Evolutionary conservation across 2,888 invertebrate species (phyloP).

Genomic region (Diabrotica balteata): DNA sequence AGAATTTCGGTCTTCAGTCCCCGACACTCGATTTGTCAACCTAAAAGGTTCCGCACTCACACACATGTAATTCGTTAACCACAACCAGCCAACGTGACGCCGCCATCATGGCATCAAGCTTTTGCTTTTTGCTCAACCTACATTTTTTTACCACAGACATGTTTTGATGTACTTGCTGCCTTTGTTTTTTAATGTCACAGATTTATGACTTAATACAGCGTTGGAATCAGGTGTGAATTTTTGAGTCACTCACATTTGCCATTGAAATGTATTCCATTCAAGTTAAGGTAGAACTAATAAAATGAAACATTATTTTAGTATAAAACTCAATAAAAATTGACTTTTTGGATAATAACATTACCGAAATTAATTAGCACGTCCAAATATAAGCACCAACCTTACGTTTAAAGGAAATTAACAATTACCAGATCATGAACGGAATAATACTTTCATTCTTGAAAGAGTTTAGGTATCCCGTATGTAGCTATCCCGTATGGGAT

Average conservation of each 20-base stretch:
- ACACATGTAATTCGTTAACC: conserved; percentile 60
- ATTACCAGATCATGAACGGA: too few relatives aligned
- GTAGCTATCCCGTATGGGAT: too few relatives aligned
- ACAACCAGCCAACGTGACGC: conserved; percentile 61
- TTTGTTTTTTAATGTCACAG: conserved; percentile 57
- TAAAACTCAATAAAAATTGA: neutral
- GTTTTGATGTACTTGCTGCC: conserved; percentile 58
- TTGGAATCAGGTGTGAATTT: neutral
- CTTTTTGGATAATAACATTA: neutral
- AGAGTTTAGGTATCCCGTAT: too few relatives aligned
- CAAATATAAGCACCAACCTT: too few relatives aligned
- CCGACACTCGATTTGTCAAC: conserved; percentile 60
- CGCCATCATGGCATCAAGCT: conserved; percentile 54
- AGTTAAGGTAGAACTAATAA: neutral
- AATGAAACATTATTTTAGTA: neutral
- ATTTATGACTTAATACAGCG: conserved; percentile 50
- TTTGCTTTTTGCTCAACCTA: conserved; percentile 55
- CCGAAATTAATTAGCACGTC: too few relatives aligned
- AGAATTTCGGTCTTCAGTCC: conserved; percentile 45
- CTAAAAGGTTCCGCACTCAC: conserved; percentile 59
- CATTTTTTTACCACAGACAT: conserved; percentile 57
- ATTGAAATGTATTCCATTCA: too few relatives aligned
- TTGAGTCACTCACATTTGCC: too few relatives aligned
- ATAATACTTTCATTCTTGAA: too few relatives aligned
- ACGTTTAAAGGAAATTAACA: too few relatives aligned